phyloP scores from a whole-genome alignment of 2,797 vertebrate species.

The Rousettus madagascariensis region DNA sequence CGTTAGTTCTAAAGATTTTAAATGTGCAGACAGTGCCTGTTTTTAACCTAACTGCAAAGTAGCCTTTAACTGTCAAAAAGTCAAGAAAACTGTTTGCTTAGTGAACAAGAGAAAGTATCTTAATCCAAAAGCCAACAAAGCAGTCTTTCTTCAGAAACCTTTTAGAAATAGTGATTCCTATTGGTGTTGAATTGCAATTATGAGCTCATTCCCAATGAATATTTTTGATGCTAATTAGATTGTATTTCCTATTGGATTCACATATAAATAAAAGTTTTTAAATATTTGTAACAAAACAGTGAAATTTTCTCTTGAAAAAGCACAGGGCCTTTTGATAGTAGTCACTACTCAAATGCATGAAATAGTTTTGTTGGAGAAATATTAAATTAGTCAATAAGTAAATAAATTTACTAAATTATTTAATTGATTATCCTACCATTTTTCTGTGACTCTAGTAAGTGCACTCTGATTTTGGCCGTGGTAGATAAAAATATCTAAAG shows the following conservation, averaged over 20 bases:
- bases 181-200: not conserved
- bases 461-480: not conserved
- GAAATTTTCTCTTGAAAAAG: not conserved
- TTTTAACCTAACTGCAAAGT: slow-evolving; percentile 29
- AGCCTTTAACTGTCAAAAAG: slow-evolving; percentile 18
- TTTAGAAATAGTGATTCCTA: not conserved
- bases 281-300: not conserved
- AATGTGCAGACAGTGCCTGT: not conserved
- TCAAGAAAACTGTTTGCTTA: not conserved
- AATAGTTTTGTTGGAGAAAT: slow-evolving; percentile 19
- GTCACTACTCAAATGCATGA: not conserved
- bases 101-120: slow-evolving; percentile 10
- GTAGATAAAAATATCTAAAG: slow-evolving; percentile 18
- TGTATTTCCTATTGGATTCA: not conserved
- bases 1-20: not conserved
- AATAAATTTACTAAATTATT: not conserved
- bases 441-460: not conserved
- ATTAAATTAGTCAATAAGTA: not conserved
- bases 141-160: not conserved
- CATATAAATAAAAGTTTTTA: not conserved
- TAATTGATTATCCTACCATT: not conserved
- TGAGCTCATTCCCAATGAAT: not conserved
- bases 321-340: not conserved
- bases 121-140: not conserved
- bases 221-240: slow-evolving; percentile 20